Percentiles rank a stretch among this genome's conserved stretches.
These are phyloP conservation scores for Pollimyrus isidori DNA, from an alignment of 2,113 vertebrate genomes.

Conservation along the genomic window DNA sequence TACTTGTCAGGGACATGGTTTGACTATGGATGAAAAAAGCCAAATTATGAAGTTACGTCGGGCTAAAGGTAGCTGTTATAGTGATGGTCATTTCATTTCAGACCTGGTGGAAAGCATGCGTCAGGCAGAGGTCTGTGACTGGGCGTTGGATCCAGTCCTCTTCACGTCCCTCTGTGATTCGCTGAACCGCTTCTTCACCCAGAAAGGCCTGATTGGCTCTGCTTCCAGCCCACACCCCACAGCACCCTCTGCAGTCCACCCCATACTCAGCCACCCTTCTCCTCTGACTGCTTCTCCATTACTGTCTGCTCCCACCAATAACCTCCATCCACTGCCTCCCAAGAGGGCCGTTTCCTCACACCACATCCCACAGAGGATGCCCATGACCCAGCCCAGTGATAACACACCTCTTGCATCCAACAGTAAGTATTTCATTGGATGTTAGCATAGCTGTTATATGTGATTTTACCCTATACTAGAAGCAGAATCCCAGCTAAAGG, in stretches of 20 bases:
- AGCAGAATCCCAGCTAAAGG: background rate
- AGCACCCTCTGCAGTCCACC: slow-evolving; percentile 30
- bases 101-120: slow-evolving; percentile 67
- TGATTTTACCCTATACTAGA: background rate
- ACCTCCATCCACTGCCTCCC: slow-evolving; percentile 30
- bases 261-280: slow-evolving; percentile 50
- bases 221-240: slow-evolving; percentile 44
- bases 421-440: slow-evolving; percentile 37
- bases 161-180: slow-evolving; percentile 70
- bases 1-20: background rate
- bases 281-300: slow-evolving; percentile 47
- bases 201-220: slow-evolving; percentile 59
- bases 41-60: background rate
- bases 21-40: background rate
- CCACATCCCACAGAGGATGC: slow-evolving; percentile 41
- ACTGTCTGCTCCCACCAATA: slow-evolving; percentile 33
- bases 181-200: slow-evolving; percentile 66
- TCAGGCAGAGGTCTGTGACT: slow-evolving; percentile 65
- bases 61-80: background rate
- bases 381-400: slow-evolving; percentile 35
- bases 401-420: slow-evolving; percentile 33
- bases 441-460: background rate
- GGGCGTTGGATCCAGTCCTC: slow-evolving; percentile 58
- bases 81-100: slow-evolving; percentile 27
- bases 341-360: slow-evolving; percentile 46